These are phyloP conservation scores for Pomacea maculata DNA, from an alignment of 1,140 invertebrate genomes.

Conservation along the genomic window DNA sequence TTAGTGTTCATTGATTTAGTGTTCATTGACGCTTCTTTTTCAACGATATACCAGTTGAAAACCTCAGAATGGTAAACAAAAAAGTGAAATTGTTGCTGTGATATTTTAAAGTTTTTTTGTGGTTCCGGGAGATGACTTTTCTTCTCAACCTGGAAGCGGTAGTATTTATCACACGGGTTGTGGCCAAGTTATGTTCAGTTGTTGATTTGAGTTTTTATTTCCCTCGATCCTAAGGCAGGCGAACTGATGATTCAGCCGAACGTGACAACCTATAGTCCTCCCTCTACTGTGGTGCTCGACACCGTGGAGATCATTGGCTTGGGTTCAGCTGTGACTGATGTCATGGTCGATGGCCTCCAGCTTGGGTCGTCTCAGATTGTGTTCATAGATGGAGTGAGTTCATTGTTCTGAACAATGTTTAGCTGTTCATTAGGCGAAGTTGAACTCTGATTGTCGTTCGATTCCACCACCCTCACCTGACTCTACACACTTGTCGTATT, in stretches of 20 bases:
- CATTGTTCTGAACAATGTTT: not conserved
- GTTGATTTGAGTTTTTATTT: too few relatives aligned
- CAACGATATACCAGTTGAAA: too few relatives aligned
- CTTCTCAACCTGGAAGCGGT: not conserved
- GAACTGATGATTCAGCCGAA: not conserved
- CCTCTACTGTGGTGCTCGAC: not conserved
- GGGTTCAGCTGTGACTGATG: not conserved
- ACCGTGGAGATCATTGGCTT: constrained; percentile 10
- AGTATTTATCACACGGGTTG: not conserved
- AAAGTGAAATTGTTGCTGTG: too few relatives aligned
- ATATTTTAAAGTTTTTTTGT: not conserved
- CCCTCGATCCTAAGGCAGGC: not conserved
- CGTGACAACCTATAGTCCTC: not conserved
- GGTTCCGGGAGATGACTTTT: not conserved
- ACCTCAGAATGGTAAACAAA: too few relatives aligned
- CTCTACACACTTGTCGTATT: not conserved
- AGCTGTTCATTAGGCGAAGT: not conserved
- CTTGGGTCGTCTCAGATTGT: not conserved
- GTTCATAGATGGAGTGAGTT: not conserved
- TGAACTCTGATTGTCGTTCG: constrained; percentile 12
- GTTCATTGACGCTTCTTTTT: too few relatives aligned
- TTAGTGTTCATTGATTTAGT: too few relatives aligned
- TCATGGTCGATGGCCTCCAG: not conserved
- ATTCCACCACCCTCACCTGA: not conserved
- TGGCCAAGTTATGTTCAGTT: not conserved